Base-by-base conservation (phyloP, 2,797 vertebrate species). In the Calcarius lapponicus region DNA sequence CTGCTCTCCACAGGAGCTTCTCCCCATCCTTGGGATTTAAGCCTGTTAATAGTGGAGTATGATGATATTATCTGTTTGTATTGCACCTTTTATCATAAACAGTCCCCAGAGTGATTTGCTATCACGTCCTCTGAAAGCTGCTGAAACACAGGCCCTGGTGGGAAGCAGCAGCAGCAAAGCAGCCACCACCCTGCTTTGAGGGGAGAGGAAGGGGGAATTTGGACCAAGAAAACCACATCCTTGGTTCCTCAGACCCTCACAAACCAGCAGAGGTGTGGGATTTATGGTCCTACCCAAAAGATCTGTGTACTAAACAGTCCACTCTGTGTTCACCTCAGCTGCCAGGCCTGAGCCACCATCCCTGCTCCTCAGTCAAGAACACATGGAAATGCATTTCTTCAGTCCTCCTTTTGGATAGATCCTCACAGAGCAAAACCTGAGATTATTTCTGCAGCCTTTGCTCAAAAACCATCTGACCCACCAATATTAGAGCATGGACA, bases 51-150 rank as follows among this genome's bases (percentile, higher is more conserved):
- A 93, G 92, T 47, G 62, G 87, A 95, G 85, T 72, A 70, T 57
- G 80, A 88, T 93, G 93, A 92, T 95, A 62, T 86, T 96, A 94
- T 96, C 92, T 94, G 75, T 92, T 96, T 91, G 80, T 75, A 92
- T 62, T 90, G 92, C 82, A 90, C 58, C 75, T 91, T 94, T 93
- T 94, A 95, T 94, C 80, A 86, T 66, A 92, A 91, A 81, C 3
- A 2, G 67, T 62, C 94, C 85, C 87, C 70, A 75, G 32, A 96
- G 86, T 75, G 80, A 92, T 93, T 94, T 90, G 74, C 36, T 83
- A 47, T 75, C 43, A 1, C 40, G 45, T 83, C 51, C 62, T 91
- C 69, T 0, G 14, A 79, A 82, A 83, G 73, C 47, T 17, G 32
- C 79, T 60, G 79, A 87, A 78, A 88, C 36, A 66, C 48, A 61